These are phyloP conservation scores for Helicolenus hilgendorfi DNA, from an alignment of 2,797 vertebrate species.

Conservation along the genomic window DNA sequence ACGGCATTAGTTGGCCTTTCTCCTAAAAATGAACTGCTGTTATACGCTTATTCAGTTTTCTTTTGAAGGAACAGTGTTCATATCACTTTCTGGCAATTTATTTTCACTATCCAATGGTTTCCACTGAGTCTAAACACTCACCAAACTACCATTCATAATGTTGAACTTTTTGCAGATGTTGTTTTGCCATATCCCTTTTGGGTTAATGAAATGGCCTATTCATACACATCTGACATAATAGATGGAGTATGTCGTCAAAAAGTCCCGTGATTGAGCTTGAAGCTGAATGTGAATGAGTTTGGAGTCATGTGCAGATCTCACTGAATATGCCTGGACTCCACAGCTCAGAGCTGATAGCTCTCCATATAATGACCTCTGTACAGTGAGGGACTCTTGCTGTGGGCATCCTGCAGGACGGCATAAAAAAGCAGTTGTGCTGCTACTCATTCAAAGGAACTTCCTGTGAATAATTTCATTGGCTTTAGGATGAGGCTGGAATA, in stretches of 20 bases:
- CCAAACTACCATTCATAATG: background rate
- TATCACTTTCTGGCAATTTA: background rate
- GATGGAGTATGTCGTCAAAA: background rate
- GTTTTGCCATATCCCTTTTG: background rate
- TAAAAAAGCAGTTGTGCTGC: background rate
- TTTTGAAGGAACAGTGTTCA: background rate
- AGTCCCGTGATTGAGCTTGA: constrained; percentile 2
- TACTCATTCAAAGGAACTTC: constrained; percentile 17
- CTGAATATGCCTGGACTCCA: constrained; percentile 29
- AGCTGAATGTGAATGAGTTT: background rate
- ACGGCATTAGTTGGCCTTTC: constrained; percentile 41
- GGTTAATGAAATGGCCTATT: background rate
- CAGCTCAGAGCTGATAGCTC: constrained; percentile 9
- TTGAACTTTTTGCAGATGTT: background rate
- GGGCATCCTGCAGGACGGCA: background rate
- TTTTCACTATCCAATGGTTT: background rate
- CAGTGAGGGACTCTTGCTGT: constrained; percentile 16
- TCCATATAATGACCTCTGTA: constrained; percentile 20
- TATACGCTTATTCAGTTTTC: background rate
- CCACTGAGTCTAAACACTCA: background rate
- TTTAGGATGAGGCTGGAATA: constrained; percentile 23
- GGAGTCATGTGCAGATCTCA: constrained; percentile 7
- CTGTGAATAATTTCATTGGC: constrained; percentile 3
- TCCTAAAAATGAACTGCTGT: constrained; percentile 43
- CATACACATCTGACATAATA: background rate